These are phyloP conservation scores for Rhinopomastus cyanomelas DNA, from an alignment of 2,113 vertebrate species.

Conservation along the genomic window DNA sequence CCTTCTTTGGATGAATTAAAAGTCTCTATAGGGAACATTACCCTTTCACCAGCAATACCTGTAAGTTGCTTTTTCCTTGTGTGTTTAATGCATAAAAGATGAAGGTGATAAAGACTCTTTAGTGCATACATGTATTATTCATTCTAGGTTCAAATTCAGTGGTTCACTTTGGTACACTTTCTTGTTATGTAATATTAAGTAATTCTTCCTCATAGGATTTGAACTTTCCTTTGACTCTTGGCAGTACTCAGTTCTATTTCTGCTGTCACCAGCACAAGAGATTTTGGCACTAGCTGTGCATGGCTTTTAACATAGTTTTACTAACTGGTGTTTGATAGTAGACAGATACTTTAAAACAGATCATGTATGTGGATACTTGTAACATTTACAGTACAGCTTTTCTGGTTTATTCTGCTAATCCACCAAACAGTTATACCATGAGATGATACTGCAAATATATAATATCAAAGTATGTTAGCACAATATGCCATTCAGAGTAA, in stretches of 20 bases:
- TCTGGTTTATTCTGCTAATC: background rate
- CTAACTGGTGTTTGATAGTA: background rate
- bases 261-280: background rate
- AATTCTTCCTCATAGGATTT: background rate
- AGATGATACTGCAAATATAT: background rate
- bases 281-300: background rate
- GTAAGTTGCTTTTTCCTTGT: slow-evolving; percentile 74
- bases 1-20: slow-evolving; percentile 94
- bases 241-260: background rate
- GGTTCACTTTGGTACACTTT: background rate
- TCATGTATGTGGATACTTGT: background rate
- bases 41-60: slow-evolving; percentile 87
- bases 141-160: background rate
- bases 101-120: background rate
- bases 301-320: background rate
- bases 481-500: background rate
- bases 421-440: background rate
- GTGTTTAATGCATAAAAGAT: background rate
- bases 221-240: background rate
- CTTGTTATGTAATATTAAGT: background rate
- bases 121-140: background rate
- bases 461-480: background rate
- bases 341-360: background rate
- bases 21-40: slow-evolving; percentile 92
- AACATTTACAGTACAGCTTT: background rate